phyloP scores from a whole-genome alignment of 2,113 vertebrate species.

The Pollimyrus isidori region DNA sequence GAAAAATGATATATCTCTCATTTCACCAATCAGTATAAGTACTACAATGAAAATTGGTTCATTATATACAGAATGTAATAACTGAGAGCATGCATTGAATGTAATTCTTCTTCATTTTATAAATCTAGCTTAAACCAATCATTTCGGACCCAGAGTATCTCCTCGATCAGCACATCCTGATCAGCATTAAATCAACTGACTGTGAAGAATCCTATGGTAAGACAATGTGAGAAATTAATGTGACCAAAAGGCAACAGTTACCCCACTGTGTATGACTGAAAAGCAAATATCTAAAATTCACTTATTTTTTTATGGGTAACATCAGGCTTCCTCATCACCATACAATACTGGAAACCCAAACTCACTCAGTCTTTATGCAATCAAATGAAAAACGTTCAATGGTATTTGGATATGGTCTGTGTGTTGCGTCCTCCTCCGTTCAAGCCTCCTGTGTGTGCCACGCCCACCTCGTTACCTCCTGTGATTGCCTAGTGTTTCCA shows the following conservation, averaged over 20 bases:
- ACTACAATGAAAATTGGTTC: background rate
- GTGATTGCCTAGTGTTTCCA: too few species aligned
- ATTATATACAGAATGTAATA: background rate
- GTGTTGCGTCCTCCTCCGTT: too few species aligned
- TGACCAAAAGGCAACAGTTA: background rate
- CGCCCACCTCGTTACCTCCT: too few species aligned
- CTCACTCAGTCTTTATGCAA: background rate
- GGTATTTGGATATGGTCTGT: background rate
- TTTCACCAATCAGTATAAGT: background rate
- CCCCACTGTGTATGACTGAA: background rate
- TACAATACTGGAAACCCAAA: background rate
- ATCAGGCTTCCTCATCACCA: background rate
- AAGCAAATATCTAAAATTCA: background rate
- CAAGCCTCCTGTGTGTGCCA: too few species aligned
- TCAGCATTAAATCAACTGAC: conserved; percentile 90
- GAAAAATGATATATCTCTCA: background rate
- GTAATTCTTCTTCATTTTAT: conserved; percentile 28
- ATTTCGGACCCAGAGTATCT: conserved; percentile 95
- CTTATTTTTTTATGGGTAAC: background rate
- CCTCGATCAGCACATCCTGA: conserved; percentile 91
- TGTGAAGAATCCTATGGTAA: conserved; percentile 91
- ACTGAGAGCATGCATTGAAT: background rate
- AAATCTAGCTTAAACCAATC: conserved; percentile 81
- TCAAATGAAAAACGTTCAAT: background rate
- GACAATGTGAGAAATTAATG: conserved; percentile 20